Conservation (phyloP, 2,888 invertebrate species). For the Sclerodermus sp. region DNA sequence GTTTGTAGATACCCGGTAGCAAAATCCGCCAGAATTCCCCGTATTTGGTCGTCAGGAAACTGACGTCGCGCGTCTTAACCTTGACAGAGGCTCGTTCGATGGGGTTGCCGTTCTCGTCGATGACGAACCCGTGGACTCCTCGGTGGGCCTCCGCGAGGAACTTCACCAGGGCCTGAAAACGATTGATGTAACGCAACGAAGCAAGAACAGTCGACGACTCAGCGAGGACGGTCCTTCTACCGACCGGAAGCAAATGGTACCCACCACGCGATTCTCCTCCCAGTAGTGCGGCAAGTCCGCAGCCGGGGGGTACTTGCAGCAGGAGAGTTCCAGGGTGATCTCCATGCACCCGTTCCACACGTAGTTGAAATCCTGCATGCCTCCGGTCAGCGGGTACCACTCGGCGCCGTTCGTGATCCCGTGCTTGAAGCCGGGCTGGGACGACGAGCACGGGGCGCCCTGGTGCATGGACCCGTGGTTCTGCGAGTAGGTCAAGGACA, state of each 20-base stretch:
- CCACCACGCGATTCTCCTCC: constrained; percentile 84
- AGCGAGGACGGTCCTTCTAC: no score
- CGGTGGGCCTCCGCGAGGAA: constrained; percentile 85
- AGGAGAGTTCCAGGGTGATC: constrained; percentile 90
- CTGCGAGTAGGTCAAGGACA: constrained; percentile 81
- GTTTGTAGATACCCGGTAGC: constrained; percentile 81
- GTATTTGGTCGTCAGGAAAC: constrained; percentile 82
- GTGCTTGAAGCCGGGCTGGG: constrained; percentile 75
- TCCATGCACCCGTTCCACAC: constrained; percentile 93
- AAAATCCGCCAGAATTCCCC: constrained; percentile 96
- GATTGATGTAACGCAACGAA: no score
- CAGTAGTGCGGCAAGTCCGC: constrained; percentile 80
- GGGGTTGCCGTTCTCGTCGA: constrained; percentile 76
- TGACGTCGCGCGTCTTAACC: constrained; percentile 80
- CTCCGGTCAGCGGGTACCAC: constrained; percentile 89
- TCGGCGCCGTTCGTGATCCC: constrained; percentile 95
- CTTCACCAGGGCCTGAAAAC: constrained; percentile 72
- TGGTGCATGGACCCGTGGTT: constrained; percentile 89
- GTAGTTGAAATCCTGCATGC: constrained; percentile 95
- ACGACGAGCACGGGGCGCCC: constrained; percentile 79
- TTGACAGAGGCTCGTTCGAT: constrained; percentile 78
- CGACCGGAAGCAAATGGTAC: no score
- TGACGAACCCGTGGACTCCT: constrained; percentile 86
- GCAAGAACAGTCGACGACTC: no score
- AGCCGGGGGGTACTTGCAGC: constrained; percentile 89